phyloP scores from a whole-genome alignment of 2,113 vertebrate species.

The Xenopus borealis region DNA sequence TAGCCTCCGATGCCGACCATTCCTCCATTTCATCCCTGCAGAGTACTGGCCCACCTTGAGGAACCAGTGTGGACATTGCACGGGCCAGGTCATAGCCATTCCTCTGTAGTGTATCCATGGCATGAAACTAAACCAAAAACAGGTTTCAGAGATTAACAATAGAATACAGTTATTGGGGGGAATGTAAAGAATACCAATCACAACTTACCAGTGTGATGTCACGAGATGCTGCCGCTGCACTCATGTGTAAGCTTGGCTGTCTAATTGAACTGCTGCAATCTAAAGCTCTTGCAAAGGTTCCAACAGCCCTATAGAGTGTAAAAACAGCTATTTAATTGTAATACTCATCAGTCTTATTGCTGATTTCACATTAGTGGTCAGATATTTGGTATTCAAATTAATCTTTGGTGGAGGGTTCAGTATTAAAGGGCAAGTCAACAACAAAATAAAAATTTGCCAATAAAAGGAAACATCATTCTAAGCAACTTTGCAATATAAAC shows the following conservation, averaged over 20 bases:
- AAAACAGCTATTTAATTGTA: too few relatives aligned
- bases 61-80: conserved; percentile 90
- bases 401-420: too few relatives aligned
- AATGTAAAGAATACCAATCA: too few relatives aligned
- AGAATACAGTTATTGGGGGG: too few relatives aligned
- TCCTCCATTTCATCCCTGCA: conserved; percentile 94
- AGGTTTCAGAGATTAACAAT: too few relatives aligned
- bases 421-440: too few relatives aligned
- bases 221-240: conserved; percentile 85
- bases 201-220: conserved; percentile 89
- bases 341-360: too few relatives aligned
- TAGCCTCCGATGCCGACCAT: conserved; percentile 90
- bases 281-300: conserved; percentile 86
- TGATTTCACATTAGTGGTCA: too few relatives aligned
- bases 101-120: conserved; percentile 89
- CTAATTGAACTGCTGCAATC: conserved; percentile 96
- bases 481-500: too few relatives aligned
- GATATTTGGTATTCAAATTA: too few relatives aligned
- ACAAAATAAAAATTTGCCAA: too few relatives aligned
- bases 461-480: too few relatives aligned
- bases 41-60: conserved; percentile 85
- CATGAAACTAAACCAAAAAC: conserved; percentile 73
- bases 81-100: conserved; percentile 86
- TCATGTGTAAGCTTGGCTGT: conserved; percentile 94
- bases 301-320: conserved; percentile 73